Evolutionary conservation across 2,888 invertebrate genomes (phyloP).

Genomic region (Achlya flavicornis): DNA sequence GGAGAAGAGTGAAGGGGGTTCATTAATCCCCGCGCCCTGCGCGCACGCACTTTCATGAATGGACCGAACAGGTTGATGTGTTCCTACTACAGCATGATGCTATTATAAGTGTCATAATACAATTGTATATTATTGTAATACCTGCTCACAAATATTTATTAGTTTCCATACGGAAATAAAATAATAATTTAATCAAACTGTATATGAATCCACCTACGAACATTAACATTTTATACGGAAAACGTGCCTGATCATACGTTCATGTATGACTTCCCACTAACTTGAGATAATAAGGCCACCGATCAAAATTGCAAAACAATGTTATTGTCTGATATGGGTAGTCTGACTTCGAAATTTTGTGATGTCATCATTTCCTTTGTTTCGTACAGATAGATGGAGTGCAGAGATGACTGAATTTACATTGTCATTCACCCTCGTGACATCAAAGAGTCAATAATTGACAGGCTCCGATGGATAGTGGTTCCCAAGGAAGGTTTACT

Average conservation of each 20-base stretch:
- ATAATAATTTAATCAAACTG: neutral
- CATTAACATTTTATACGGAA: constrained; percentile 1
- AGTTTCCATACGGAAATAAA: neutral
- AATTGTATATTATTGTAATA: constrained; percentile 7
- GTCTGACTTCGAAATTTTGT: constrained; percentile 50
- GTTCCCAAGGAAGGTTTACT: neutral
- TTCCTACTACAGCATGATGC: constrained; percentile 67
- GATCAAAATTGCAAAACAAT: constrained; percentile 55
- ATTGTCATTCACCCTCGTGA: constrained; percentile 48
- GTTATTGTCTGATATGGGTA: constrained; percentile 45
- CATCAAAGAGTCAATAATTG: constrained; percentile 22
- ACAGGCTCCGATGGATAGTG: neutral
- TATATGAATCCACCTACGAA: neutral
- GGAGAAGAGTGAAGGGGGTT: constrained; percentile 69
- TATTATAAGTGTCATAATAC: constrained; percentile 27
- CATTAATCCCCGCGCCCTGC: constrained; percentile 84
- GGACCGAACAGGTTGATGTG: constrained; percentile 83
- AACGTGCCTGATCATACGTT: constrained; percentile 36
- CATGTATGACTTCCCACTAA: constrained; percentile 27
- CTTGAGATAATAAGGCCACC: constrained; percentile 45
- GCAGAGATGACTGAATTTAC: constrained; percentile 55
- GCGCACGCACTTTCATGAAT: constrained; percentile 84
- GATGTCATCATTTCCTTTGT: constrained; percentile 74
- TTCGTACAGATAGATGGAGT: constrained; percentile 41
- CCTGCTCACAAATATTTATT: neutral